Conservation (phyloP, 2,888 invertebrate genomes). For the Lepidocyrtinus sp. region DNA sequence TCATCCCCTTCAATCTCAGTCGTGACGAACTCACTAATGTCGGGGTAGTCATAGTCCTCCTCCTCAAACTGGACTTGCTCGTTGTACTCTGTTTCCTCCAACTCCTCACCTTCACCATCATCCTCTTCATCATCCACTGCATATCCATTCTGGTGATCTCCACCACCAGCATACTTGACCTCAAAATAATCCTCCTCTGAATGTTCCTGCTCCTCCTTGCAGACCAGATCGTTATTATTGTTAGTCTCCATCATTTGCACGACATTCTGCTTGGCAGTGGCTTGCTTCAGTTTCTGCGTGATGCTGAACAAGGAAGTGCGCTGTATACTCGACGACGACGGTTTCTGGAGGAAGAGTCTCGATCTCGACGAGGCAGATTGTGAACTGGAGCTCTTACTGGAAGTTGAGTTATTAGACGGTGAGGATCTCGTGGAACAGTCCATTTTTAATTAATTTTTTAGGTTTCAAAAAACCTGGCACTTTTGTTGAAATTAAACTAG, state of each 20-base stretch:
- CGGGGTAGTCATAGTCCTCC: constrained; percentile 49
- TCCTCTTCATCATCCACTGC: not conserved
- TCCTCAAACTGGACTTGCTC: constrained; percentile 8
- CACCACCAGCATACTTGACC: not conserved
- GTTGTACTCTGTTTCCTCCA: not conserved
- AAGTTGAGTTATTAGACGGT: too few species aligned
- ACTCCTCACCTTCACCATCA: not conserved
- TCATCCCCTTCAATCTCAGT: constrained; percentile 45
- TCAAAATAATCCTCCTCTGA: not conserved
- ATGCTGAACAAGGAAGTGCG: not conserved
- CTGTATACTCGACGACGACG: not conserved
- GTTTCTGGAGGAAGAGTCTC: not conserved
- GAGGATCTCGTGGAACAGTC: not conserved
- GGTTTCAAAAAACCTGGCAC: not conserved
- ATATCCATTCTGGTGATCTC: not conserved
- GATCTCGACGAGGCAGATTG: not conserved
- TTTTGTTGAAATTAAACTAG: not conserved
- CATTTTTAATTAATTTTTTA: not conserved
- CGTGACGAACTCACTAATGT: constrained; percentile 47
- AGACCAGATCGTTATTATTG: constrained; percentile 9
- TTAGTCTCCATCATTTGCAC: not conserved
- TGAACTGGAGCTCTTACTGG: not conserved
- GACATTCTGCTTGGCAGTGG: not conserved
- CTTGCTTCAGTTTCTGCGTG: not conserved
- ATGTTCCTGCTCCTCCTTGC: constrained; percentile 7